phyloP scores from a whole-genome alignment of 1,140 invertebrate species.

The Sycobia sp. region DNA sequence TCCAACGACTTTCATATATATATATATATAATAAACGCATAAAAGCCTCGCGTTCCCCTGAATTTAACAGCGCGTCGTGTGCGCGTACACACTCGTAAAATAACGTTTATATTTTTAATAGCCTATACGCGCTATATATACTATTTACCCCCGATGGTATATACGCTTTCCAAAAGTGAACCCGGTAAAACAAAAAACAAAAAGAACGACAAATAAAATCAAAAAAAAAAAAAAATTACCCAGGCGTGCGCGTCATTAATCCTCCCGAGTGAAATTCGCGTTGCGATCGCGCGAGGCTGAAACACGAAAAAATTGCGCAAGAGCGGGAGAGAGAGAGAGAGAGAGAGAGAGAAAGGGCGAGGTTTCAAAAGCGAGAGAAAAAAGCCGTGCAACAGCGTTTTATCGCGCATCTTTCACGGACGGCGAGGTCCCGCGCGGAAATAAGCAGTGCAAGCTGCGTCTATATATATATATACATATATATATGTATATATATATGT shows the following conservation, averaged over 20 bases:
- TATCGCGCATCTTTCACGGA: conserved; percentile 24
- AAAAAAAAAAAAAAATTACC: too few species aligned
- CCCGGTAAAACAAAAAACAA: conserved; percentile 15
- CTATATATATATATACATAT: too few species aligned
- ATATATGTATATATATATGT: too few species aligned
- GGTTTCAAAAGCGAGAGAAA: too few species aligned
- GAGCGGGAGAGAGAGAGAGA: neutral
- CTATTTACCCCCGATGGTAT: too few species aligned
- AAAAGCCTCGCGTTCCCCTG: too few species aligned
- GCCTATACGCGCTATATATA: too few species aligned
- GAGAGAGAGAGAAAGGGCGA: neutral
- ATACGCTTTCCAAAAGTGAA: neutral
- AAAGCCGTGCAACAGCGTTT: neutral
- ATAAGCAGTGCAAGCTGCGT: neutral
- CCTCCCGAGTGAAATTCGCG: conserved; percentile 1
- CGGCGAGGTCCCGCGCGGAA: too few species aligned
- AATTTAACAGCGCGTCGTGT: neutral
- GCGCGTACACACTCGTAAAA: conserved; percentile 10
- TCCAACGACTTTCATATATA: neutral
- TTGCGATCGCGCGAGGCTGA: neutral
- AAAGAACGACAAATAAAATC: too few species aligned
- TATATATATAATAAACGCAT: neutral
- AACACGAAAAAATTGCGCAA: neutral
- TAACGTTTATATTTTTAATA: conserved; percentile 13
- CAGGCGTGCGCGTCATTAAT: conserved; percentile 13